phyloP scores from a whole-genome alignment of 2,797 vertebrate genomes.

The Manis javanica region DNA sequence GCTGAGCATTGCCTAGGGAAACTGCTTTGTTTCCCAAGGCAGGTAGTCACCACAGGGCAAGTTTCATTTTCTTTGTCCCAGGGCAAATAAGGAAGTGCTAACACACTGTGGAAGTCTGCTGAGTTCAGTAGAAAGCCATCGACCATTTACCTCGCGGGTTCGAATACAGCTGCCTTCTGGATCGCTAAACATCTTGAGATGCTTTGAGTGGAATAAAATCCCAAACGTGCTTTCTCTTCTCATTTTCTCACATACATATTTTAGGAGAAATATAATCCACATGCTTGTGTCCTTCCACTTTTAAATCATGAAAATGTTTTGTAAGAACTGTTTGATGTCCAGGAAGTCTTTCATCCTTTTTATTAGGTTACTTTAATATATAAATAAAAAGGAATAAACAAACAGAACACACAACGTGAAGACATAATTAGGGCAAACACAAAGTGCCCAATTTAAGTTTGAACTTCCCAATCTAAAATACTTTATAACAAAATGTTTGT shows the following conservation, averaged over 20 bases:
- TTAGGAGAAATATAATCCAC: constrained; percentile 68
- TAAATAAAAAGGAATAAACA: constrained; percentile 47
- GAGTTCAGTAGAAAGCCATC: not conserved
- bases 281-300: constrained; percentile 55
- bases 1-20: not conserved
- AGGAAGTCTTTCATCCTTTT: constrained; percentile 66
- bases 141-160: not conserved
- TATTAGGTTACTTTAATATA: constrained; percentile 54
- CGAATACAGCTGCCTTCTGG: not conserved
- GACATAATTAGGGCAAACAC: not conserved
- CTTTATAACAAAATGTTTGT: not conserved
- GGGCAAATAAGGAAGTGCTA: not conserved
- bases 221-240: constrained; percentile 14
- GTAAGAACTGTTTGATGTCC: constrained; percentile 60
- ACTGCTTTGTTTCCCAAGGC: not conserved
- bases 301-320: constrained; percentile 70
- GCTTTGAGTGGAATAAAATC: constrained; percentile 50
- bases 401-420: constrained; percentile 50
- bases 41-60: not conserved
- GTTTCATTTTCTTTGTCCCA: not conserved
- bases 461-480: not conserved
- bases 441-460: not conserved
- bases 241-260: constrained; percentile 35
- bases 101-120: not conserved
- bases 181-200: constrained; percentile 54